Percentiles rank a stretch among this genome's conserved stretches.
phyloP scores from a whole-genome alignment of 2,113 vertebrate species.

The Indicator maculatus region DNA sequence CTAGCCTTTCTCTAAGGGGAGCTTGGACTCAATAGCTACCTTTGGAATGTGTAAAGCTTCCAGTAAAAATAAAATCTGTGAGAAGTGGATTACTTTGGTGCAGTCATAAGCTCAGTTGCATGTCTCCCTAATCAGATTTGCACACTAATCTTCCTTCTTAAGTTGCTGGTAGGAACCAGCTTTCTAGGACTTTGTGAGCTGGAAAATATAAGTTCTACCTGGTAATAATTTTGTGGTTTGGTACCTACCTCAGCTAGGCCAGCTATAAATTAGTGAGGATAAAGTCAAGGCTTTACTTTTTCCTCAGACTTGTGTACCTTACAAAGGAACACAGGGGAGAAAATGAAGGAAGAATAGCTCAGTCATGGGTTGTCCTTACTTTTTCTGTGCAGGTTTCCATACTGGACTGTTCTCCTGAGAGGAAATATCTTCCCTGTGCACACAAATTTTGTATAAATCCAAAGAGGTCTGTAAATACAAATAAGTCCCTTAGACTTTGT shows the following conservation, averaged over 20 bases:
- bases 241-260: conserved; percentile 22
- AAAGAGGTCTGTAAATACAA: conserved; percentile 41
- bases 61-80: conserved; percentile 38
- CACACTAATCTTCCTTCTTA: conserved; percentile 16
- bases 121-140: neutral
- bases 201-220: conserved; percentile 25
- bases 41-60: conserved; percentile 40
- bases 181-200: conserved; percentile 26
- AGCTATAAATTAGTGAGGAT: conserved; percentile 6
- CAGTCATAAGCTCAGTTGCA: neutral
- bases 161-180: conserved; percentile 12
- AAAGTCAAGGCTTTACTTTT: neutral
- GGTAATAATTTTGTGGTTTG: conserved; percentile 45
- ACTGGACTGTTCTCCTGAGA: neutral
- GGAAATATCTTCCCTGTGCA: neutral
- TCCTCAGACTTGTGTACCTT: neutral
- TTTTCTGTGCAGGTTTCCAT: neutral
- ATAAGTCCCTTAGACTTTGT: conserved; percentile 45
- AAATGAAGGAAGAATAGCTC: neutral
- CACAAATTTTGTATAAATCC: conserved; percentile 37
- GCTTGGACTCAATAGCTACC: neutral
- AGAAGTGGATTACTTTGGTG: neutral
- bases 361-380: neutral
- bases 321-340: neutral
- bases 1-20: neutral